A percentile compares a stretch with the other conserved stretches of the same genome.
phyloP scores from a whole-genome alignment of 2,888 invertebrate species.

The Netelia inedita region DNA sequence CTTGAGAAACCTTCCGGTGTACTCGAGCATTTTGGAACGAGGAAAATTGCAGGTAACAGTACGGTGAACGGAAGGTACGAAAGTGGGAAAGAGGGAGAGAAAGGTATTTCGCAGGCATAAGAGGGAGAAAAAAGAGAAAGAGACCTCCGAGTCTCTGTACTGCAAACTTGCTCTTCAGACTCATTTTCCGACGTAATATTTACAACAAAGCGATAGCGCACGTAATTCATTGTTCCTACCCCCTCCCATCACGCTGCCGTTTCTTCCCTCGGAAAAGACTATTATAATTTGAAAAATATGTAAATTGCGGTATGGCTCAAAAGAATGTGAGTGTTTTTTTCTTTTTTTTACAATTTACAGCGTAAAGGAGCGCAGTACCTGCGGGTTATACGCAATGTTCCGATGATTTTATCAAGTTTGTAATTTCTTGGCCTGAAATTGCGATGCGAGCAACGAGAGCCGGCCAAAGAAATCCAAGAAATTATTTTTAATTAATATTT shows the following conservation, averaged over 20 bases:
- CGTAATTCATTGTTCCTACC: constrained; percentile 42
- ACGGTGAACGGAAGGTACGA: constrained; percentile 6
- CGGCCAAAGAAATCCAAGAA: background rate
- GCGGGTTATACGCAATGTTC: background rate
- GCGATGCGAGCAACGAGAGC: background rate
- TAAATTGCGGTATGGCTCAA: constrained; percentile 16
- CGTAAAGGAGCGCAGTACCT: background rate
- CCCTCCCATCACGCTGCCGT: background rate
- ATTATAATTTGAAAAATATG: constrained; percentile 37
- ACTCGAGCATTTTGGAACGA: constrained; percentile 23
- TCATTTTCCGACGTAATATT: constrained; percentile 38
- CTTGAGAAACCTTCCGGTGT: constrained; percentile 29
- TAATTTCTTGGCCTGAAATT: constrained; percentile 2
- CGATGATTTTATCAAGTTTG: background rate
- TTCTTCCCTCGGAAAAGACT: constrained; percentile 16
- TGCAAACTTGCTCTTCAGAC: constrained; percentile 34
- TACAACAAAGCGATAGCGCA: constrained; percentile 37
- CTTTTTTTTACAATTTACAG: constrained; percentile 5
- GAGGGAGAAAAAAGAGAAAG: constrained; percentile 5
- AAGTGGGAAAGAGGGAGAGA: background rate
- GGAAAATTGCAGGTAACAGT: constrained; percentile 38
- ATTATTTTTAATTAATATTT: background rate
- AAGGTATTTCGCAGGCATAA: constrained; percentile 16
- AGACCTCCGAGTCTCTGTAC: constrained; percentile 9
- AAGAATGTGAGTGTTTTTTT: constrained; percentile 1